Evolutionary conservation across 2,888 invertebrate genomes (phyloP).

Genomic region (Bombylius discolor): DNA sequence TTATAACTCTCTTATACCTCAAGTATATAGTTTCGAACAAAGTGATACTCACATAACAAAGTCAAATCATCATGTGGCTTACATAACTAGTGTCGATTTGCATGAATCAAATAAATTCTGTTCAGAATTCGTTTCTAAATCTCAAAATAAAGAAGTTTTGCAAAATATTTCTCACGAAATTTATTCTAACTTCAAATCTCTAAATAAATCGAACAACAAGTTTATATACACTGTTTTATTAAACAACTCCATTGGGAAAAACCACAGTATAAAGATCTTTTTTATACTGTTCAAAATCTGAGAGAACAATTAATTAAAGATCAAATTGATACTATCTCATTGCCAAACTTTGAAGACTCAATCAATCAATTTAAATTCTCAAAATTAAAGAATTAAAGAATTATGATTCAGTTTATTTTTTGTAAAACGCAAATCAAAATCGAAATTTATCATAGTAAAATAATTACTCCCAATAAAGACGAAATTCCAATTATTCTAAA

Average conservation of each 20-base stretch:
- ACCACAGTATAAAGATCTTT: constrained; percentile 7
- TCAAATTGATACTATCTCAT: not conserved
- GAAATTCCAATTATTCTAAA: constrained; percentile 7
- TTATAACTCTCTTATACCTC: too few species aligned
- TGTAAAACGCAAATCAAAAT: constrained; percentile 5
- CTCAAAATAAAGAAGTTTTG: too few species aligned
- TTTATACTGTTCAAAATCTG: constrained; percentile 3
- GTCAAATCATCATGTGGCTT: too few species aligned
- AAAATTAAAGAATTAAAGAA: too few species aligned
- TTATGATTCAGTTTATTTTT: constrained; percentile 5
- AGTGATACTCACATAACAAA: too few species aligned
- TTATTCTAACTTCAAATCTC: not conserved
- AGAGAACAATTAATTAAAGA: constrained; percentile 3
- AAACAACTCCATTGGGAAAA: not conserved
- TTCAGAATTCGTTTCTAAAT: too few species aligned
- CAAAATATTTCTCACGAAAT: too few species aligned
- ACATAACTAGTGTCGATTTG: too few species aligned
- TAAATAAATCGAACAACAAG: not conserved
- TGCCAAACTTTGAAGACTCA: too few species aligned
- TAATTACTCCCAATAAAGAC: not conserved
- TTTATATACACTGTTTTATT: not conserved
- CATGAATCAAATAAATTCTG: too few species aligned
- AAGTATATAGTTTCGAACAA: too few species aligned
- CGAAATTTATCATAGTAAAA: constrained; percentile 3
- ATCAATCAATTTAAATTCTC: too few species aligned